Base-by-base conservation (phyloP, 2,797 vertebrate species). In the Antrozous pallidus region DNA sequence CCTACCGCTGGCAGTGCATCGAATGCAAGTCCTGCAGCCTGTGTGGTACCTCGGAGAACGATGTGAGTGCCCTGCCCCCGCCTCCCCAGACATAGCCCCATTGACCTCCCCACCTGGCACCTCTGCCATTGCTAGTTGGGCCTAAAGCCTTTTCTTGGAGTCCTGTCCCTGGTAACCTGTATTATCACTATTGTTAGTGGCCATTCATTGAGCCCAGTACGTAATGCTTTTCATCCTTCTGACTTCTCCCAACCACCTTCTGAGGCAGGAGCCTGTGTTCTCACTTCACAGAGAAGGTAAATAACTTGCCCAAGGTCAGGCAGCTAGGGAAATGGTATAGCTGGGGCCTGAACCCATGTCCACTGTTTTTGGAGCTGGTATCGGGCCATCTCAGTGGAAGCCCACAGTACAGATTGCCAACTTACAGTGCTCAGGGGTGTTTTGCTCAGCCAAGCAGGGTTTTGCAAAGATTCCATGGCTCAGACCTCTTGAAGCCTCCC, bases 21-120 rank as follows among this genome's bases (percentile, higher is more conserved):
- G 99, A 99, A 97, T 99, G 99, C 99, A 99, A 99, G 96, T 99
- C 99, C 97, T 99, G 99, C 99, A 99, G 99, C 97, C 98, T 99
- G 92, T 99, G 99, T 14, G 99, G 99, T 95, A 99, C 99, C 96
- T 99, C 99, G 0, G 99, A 99, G 98, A 99, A 99, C 8, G 99
- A 99, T 95, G 99, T 99, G 98, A 98, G 99, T 97, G 26, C 31
- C 74, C 9, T 38, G 65, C 40, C 26, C 22, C 54, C 11, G 3
- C 20, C 75, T 28, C 36, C 90, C 49, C 0, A 20, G 51, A 38
- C 28, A 0, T 2, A 16, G 14, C 69, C 38, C 85, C 33, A 0
- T n/a, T 63, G 31, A 42, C 83, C 38, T 11, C 71, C n/a, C 85
- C 18, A 4, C 40, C 33, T 3, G 38, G 47, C 33, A 17, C 88